phyloP scores from a whole-genome alignment of 2,113 vertebrate species.

The Burhinus oedicnemus region DNA sequence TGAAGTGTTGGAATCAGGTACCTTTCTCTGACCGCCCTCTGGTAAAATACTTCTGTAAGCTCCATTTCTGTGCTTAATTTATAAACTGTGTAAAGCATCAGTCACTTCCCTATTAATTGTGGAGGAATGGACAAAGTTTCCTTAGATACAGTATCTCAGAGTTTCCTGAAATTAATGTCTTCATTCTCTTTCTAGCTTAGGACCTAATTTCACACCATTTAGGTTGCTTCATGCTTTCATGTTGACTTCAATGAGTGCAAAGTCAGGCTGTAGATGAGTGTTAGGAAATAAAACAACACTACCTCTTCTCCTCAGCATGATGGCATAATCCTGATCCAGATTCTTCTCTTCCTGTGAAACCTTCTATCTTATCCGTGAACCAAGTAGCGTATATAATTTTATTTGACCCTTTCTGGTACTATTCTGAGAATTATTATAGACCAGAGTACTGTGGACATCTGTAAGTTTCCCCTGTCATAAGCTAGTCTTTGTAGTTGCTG shows the following conservation, averaged over 20 bases:
- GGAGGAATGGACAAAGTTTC: neutral
- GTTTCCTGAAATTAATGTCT: neutral
- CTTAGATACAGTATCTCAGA: neutral
- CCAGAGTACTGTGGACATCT: neutral
- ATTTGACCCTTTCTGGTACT: neutral
- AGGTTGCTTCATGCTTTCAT: neutral
- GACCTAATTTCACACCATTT: neutral
- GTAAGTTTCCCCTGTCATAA: neutral
- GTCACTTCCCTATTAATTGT: neutral
- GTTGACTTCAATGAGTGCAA: neutral
- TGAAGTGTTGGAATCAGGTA: neutral
- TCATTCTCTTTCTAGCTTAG: neutral
- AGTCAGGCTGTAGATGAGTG: neutral
- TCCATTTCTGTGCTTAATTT: neutral
- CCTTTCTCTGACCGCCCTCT: neutral
- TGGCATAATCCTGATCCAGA: neutral
- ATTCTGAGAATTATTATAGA: neutral
- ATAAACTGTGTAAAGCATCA: neutral
- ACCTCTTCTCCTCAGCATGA: neutral
- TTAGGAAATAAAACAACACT: neutral
- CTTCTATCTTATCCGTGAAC: neutral
- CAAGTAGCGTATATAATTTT: accelerated
- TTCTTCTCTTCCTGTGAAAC: neutral
- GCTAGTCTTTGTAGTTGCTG: neutral
- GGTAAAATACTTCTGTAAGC: neutral